Base-by-base conservation (phyloP, 2,888 invertebrate genomes). In the Tetanocera ferruginea region DNA sequence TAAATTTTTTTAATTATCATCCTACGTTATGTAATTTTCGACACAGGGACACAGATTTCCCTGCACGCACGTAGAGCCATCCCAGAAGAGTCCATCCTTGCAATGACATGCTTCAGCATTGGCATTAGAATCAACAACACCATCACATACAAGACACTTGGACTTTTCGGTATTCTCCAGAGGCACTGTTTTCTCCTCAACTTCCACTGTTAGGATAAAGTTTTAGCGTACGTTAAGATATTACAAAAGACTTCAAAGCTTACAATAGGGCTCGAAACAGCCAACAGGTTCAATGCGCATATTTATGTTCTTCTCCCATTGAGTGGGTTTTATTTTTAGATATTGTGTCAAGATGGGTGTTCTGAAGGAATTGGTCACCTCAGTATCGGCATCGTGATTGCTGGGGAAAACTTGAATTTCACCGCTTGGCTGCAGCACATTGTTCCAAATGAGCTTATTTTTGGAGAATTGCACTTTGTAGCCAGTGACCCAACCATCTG, bases 1-100 rank as follows among this genome's bases (percentile, higher is more conserved):
- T 3, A 25, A n/a, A 51, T 11, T 8, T 25, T 17, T 9, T 3
- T 11, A 4, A 1, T 6, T 28, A n/a, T 52, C 19, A n/a, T 62
- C 91, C 90, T 88, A 93, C 91, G 90, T 84, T 80, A 94, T 91
- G 83, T 94, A 93, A 25, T 93, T 93, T 79, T 94, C 92, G 62
- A 94, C 90, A 86, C 97, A 97, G 0, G 96, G 95, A 86, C 97
- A 97, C 85, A 95, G 92, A 80, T 93, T 92, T 77, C 93, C 91
- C 0, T 92, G 86, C 6, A 95, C 94, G 88, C 97, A 97, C 79
- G 89, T 90, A 82, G 91, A 91, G 11, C 96, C 96, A 89, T 96
- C 93, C 93, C 94, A 96, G 91, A 92, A 94, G 19, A 91, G 86
- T 4, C 91, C 90, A 73, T 89, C 82, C 57, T 89, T 85, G 84